These are phyloP conservation scores for Phoeniculus purpureus DNA, from an alignment of 2,797 vertebrate species.

Conservation along the genomic window DNA sequence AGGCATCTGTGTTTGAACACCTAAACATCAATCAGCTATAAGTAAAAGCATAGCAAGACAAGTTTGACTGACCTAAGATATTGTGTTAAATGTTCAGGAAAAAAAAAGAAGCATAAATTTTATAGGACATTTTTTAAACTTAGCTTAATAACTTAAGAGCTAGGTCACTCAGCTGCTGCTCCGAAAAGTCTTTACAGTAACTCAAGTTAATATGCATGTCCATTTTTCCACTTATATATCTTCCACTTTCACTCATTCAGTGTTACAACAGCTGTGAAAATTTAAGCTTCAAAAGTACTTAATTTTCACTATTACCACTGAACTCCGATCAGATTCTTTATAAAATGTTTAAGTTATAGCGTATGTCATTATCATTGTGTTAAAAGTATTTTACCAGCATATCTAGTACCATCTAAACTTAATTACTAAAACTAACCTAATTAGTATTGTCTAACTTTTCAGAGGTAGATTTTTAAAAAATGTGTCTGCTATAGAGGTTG, in stretches of 20 bases:
- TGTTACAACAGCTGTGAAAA: neutral
- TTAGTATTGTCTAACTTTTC: neutral
- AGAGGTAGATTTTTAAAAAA: neutral
- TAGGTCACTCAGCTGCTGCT: neutral
- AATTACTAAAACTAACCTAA: neutral
- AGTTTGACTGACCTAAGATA: neutral
- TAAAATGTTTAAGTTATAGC: neutral
- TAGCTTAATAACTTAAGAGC: neutral
- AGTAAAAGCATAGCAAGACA: neutral
- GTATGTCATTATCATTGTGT: neutral
- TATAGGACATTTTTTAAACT: neutral
- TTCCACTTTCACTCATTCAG: neutral
- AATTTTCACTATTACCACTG: neutral
- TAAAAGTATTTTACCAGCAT: neutral
- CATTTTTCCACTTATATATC: neutral
- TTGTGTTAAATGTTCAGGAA: rapidly evolving
- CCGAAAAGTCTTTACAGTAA: neutral
- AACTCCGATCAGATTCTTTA: neutral
- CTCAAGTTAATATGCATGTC: neutral
- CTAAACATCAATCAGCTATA: neutral
- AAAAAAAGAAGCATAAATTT: neutral
- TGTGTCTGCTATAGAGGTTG: neutral
- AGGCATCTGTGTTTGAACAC: neutral
- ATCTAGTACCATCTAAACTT: neutral
- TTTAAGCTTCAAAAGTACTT: neutral